These are phyloP conservation scores for Mythimna loreyi DNA, from an alignment of 2,888 invertebrate genomes.

Conservation along the genomic window DNA sequence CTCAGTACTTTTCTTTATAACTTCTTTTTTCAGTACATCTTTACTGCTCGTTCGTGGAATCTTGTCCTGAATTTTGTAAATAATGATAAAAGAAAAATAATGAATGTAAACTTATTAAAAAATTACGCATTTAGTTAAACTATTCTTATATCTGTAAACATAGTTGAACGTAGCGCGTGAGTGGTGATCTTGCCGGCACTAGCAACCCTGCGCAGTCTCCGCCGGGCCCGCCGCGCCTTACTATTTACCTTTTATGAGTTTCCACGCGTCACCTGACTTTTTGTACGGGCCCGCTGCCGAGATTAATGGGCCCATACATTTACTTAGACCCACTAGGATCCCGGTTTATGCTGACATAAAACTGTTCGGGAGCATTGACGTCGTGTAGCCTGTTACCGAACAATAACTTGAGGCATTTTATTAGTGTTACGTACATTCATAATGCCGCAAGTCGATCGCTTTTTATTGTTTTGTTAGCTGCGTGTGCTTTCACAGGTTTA, in stretches of 20 bases:
- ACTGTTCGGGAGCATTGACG: slow-evolving; percentile 45
- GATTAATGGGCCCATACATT: slow-evolving; percentile 47
- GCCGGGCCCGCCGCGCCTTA: slow-evolving; percentile 7
- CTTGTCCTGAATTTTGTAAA: background rate
- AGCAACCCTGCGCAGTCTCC: background rate
- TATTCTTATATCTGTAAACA: background rate
- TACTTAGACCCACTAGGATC: slow-evolving; percentile 35
- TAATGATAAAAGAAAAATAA: background rate
- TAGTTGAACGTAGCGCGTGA: background rate
- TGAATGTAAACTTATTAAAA: background rate
- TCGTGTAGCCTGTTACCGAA: slow-evolving; percentile 15
- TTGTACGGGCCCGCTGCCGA: slow-evolving; percentile 22
- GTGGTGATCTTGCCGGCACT: background rate
- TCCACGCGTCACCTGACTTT: slow-evolving; percentile 56
- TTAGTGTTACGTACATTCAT: background rate
- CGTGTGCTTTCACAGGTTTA: background rate
- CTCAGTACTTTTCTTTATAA: no score
- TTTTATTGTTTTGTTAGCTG: background rate
- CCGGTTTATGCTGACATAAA: slow-evolving; percentile 56
- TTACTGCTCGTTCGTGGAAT: background rate
- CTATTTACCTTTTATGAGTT: slow-evolving; percentile 62
- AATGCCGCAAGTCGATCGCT: background rate
- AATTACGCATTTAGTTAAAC: background rate
- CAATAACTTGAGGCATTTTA: slow-evolving; percentile 27
- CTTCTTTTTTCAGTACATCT: background rate